Evolutionary conservation across 35 echinoderm and acorn worm genomes (phyloP), one percentile per base, ranked within the genome.

Genomic region (Heliocidaris erythrogramma): DNA sequence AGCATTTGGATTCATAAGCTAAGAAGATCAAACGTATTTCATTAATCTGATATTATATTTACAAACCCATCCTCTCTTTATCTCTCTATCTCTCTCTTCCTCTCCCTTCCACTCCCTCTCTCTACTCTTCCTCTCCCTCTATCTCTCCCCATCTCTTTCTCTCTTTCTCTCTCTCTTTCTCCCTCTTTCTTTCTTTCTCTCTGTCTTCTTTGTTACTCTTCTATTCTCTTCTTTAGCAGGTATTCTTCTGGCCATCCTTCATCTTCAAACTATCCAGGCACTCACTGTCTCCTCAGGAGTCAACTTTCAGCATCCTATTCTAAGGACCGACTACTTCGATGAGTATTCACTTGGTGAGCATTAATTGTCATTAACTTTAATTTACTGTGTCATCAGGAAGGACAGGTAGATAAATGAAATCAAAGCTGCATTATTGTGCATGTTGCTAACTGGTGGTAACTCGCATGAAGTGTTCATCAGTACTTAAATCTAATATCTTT

Each of bases 241-340:
- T 35, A 17, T 89, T 30, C 32, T 32, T 30, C 32, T 89, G 31
- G 14, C 30, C 87, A 32, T 89, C 87, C 87, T 47, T 47, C 31
- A 48, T 18, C 31, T 31, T 48, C 87, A 89, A 31, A 6, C 11
- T 48, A 42, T 89, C 32, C 47, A 32, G 24, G 47, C 32, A 47
- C 87, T 89, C 47, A 89, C 31, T 4, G 18, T 89, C 87, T 42
- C 29, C 47, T 17, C 87, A 5, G 95, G 92, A 32, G 17, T 85
- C 30, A 65, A 90, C 27, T 96, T 94, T 87, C 93, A 96, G 30
- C 89, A 94, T 65, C 84, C 88, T 24, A 53, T 96, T n/a, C 47
- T 94, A 49, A 96, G 94, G 89, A 93, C 94, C 12, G 60, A 94
- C 93, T 94, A 90, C 85, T 96, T 96, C 91, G 93, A 94, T 42